phyloP scores from a whole-genome alignment of 2,888 invertebrate genomes.

The Ischnus inquisitorius region DNA sequence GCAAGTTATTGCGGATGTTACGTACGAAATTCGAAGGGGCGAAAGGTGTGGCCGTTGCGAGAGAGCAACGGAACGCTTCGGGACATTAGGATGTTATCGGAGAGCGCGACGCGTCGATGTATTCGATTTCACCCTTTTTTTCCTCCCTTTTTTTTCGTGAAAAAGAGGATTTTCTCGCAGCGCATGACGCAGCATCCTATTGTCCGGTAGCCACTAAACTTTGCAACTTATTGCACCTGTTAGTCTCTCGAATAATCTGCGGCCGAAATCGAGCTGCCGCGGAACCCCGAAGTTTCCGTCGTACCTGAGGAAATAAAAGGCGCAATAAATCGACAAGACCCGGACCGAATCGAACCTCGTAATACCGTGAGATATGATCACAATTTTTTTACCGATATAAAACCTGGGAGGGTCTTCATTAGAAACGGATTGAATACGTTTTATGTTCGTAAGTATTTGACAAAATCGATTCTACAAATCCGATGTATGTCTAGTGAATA shows the following conservation, averaged over 20 bases:
- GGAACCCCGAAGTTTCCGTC: neutral
- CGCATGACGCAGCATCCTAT: conserved; percentile 5
- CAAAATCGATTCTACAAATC: too few species aligned
- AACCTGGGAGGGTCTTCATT: too few species aligned
- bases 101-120: conserved; percentile 19
- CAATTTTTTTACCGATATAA: too few species aligned
- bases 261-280: conserved; percentile 1
- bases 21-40: conserved; percentile 67
- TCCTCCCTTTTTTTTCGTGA: neutral
- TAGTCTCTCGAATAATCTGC: conserved; percentile 5
- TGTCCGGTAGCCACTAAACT: conserved; percentile 20
- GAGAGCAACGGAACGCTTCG: conserved; percentile 49
- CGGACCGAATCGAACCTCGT: conserved; percentile 60
- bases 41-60: conserved; percentile 58
- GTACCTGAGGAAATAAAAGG: neutral
- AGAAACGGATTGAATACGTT: too few species aligned
- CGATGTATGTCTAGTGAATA: too few species aligned
- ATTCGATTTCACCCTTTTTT: neutral
- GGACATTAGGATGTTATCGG: conserved; percentile 63
- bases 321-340: neutral
- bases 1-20: conserved; percentile 84
- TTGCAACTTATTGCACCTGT: conserved; percentile 13
- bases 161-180: conserved; percentile 21
- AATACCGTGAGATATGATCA: too few species aligned
- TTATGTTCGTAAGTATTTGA: too few species aligned